Percentiles rank a stretch among this genome's conserved stretches.
phyloP scores from a whole-genome alignment of 2,797 vertebrate species.

The Eutrigla gurnardus region DNA sequence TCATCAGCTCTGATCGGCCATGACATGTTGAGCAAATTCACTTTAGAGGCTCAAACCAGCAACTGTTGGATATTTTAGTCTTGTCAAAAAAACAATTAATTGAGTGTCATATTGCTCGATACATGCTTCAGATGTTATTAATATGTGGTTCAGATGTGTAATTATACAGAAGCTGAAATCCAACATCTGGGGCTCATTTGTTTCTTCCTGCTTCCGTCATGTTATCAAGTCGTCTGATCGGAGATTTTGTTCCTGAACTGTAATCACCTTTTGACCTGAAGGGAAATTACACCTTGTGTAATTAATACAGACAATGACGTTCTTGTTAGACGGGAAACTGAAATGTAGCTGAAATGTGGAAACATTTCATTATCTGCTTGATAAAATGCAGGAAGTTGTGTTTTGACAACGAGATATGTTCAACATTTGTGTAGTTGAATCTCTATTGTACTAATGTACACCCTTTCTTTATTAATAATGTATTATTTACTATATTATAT shows the following conservation, averaged over 20 bases:
- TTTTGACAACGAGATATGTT: too few relatives aligned
- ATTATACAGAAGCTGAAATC: too few relatives aligned
- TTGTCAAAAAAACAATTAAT: neutral
- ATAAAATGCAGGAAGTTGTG: neutral
- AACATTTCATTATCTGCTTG: neutral
- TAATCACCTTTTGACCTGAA: neutral
- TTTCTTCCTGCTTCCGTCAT: conserved; percentile 21
- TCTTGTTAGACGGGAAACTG: neutral
- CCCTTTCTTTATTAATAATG: too few relatives aligned
- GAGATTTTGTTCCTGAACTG: neutral
- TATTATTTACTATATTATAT: too few relatives aligned
- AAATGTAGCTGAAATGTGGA: neutral
- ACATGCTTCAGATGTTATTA: too few relatives aligned
- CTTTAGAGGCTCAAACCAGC: neutral
- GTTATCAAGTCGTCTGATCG: neutral
- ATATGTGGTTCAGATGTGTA: too few relatives aligned
- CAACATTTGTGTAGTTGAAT: too few relatives aligned
- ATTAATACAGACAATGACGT: conserved; percentile 8
- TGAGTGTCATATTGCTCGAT: too few relatives aligned
- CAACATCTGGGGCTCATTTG: neutral
- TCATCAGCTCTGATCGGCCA: too few relatives aligned
- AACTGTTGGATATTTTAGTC: neutral
- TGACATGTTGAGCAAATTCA: too few relatives aligned
- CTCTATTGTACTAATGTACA: too few relatives aligned
- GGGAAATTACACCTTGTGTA: conserved; percentile 8